phyloP scores from a whole-genome alignment of 2,888 invertebrate species.

The Eretmocerus hayati region DNA sequence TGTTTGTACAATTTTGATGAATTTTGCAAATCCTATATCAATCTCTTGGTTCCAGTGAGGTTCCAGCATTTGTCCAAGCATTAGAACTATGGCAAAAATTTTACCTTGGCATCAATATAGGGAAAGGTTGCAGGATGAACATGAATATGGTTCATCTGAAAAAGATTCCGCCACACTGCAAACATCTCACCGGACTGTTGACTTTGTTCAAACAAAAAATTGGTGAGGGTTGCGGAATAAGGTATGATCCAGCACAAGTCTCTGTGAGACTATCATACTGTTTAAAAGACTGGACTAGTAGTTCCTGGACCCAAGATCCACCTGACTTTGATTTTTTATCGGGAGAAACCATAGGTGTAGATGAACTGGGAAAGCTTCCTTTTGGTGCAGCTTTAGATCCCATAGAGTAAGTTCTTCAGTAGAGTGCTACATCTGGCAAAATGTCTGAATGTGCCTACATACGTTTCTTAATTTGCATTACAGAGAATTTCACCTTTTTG shows the following conservation, averaged over 20 bases:
- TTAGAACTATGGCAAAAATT: constrained; percentile 74
- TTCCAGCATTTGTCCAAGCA: constrained; percentile 84
- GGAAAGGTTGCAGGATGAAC: constrained; percentile 68
- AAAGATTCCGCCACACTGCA: constrained; percentile 71
- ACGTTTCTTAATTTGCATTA: too few species aligned
- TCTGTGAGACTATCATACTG: constrained; percentile 72
- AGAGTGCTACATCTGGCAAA: too few species aligned
- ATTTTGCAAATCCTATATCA: not conserved
- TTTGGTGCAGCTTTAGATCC: constrained; percentile 83
- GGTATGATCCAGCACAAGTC: constrained; percentile 60
- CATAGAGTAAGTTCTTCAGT: constrained; percentile 47
- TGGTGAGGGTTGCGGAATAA: constrained; percentile 46
- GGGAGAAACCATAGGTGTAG: constrained; percentile 52
- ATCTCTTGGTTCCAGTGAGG: constrained; percentile 48
- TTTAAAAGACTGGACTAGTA: constrained; percentile 55
- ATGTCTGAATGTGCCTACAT: too few species aligned
- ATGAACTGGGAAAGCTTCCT: constrained; percentile 58
- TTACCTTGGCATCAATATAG: constrained; percentile 74
- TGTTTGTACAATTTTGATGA: not conserved
- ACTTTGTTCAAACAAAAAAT: constrained; percentile 87
- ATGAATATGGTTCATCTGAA: constrained; percentile 86
- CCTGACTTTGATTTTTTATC: constrained; percentile 52
- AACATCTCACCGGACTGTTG: constrained; percentile 72
- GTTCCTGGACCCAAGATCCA: constrained; percentile 58
- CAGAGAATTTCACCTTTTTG: constrained; percentile 67